These are phyloP conservation scores for Aporophyla lueneburgensis DNA, from an alignment of 2,888 invertebrate species.

Conservation along the genomic window DNA sequence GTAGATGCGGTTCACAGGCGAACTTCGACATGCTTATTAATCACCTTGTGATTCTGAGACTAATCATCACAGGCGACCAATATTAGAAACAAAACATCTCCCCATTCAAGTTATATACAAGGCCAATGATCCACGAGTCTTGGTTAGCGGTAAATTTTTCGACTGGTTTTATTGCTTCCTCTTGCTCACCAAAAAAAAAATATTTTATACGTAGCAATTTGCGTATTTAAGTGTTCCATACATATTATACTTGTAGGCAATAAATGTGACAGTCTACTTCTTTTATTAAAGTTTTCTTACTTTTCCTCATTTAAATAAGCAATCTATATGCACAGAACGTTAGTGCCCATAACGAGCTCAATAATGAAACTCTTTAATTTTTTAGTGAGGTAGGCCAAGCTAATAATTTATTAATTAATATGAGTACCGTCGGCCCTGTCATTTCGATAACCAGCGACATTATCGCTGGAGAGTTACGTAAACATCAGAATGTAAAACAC, in stretches of 20 bases:
- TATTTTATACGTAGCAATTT: slow-evolving; percentile 49
- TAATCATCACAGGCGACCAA: slow-evolving; percentile 24
- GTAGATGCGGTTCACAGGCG: slow-evolving; percentile 74
- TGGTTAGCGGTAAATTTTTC: slow-evolving; percentile 77
- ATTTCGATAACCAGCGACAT: slow-evolving; percentile 85
- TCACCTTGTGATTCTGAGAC: slow-evolving; percentile 60
- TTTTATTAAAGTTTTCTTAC: slow-evolving; percentile 73
- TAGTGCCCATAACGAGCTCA: slow-evolving; percentile 82
- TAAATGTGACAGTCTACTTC: slow-evolving; percentile 58
- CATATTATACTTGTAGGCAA: slow-evolving; percentile 39
- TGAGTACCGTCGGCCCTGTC: slow-evolving; percentile 83
- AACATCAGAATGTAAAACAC: slow-evolving; percentile 90
- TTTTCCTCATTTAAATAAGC: slow-evolving; percentile 83
- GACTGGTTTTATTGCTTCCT: slow-evolving; percentile 76
- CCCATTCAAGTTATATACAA: slow-evolving; percentile 71
- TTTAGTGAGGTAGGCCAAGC: slow-evolving; percentile 86
- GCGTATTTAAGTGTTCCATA: slow-evolving; percentile 36
- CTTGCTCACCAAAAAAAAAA: slow-evolving; percentile 67
- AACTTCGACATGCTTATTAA: slow-evolving; percentile 76
- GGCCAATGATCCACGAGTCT: slow-evolving; percentile 79
- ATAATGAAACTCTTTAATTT: slow-evolving; percentile 88
- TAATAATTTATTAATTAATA: slow-evolving; percentile 89
- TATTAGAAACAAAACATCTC: slow-evolving; percentile 18
- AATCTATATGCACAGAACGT: slow-evolving; percentile 86
- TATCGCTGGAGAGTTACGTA: slow-evolving; percentile 88